Evolutionary conservation across 2,113 vertebrate species (phyloP).

Genomic region (Hypomesus transpacificus): DNA sequence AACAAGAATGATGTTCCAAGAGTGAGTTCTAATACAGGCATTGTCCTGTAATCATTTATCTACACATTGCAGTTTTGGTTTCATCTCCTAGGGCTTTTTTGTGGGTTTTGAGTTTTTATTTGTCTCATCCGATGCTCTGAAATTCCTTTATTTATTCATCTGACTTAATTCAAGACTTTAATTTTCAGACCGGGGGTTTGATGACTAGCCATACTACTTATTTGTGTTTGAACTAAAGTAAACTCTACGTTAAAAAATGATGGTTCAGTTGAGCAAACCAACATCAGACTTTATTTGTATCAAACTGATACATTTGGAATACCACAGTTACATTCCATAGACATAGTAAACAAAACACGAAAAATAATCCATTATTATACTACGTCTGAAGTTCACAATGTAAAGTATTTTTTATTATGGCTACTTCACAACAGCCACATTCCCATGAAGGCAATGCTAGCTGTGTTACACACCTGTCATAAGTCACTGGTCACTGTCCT

Average conservation of each 20-base stretch:
- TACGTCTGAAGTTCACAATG: background rate
- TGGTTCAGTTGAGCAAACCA: constrained; percentile 74
- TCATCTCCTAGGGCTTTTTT: constrained; percentile 57
- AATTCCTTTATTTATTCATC: constrained; percentile 65
- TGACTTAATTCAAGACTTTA: constrained; percentile 58
- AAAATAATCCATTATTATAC: background rate
- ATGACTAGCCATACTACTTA: constrained; percentile 61
- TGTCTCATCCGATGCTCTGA: constrained; percentile 21
- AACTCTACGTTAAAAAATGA: constrained; percentile 70
- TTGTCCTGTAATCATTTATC: constrained; percentile 61
- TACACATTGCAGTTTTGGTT: constrained; percentile 63
- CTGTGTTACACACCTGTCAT: background rate
- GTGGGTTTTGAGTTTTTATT: constrained; percentile 52
- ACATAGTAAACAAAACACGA: background rate
- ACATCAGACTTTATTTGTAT: constrained; percentile 53
- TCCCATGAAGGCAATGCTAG: background rate
- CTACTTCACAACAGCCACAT: background rate
- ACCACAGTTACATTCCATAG: background rate
- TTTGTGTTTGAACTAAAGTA: constrained; percentile 66
- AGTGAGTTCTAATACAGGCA: constrained; percentile 48
- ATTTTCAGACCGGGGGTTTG: constrained; percentile 56
- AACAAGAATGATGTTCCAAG: background rate
- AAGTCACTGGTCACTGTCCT: background rate
- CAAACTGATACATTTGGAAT: background rate
- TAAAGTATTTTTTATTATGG: background rate